Evolutionary conservation across 2,113 vertebrate species (phyloP).

Genomic region (Planiliza haematocheilus): DNA sequence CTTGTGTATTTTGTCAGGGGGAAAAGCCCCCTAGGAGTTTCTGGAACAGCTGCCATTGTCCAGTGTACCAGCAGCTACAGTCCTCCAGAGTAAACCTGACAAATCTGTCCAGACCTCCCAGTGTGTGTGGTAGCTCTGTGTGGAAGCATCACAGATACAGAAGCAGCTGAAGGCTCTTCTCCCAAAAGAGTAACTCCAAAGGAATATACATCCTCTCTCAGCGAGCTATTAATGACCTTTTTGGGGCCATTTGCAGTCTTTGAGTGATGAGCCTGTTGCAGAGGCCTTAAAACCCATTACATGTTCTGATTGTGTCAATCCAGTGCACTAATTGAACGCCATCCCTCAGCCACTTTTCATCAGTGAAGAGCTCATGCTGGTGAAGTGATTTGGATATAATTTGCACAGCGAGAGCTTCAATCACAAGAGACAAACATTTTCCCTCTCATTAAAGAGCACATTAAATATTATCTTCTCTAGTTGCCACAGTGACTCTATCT

Average conservation of each 20-base stretch:
- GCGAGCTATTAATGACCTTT: constrained; percentile 42
- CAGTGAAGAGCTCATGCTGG: constrained; percentile 63
- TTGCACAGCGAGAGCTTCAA: constrained; percentile 77
- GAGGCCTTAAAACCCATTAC: constrained; percentile 66
- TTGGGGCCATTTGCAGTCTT: constrained; percentile 22
- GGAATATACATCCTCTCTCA: constrained; percentile 1
- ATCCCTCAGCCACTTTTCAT: constrained; percentile 75
- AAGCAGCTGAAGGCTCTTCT: neutral
- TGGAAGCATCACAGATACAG: neutral
- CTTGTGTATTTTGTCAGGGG: neutral
- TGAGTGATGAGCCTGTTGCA: constrained; percentile 57
- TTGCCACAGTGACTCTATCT: constrained; percentile 75
- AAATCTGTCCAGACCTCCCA: constrained; percentile 6
- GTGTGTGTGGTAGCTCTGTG: neutral
- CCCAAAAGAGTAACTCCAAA: neutral
- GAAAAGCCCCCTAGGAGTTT: neutral
- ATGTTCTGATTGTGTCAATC: constrained; percentile 78
- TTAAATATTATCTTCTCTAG: constrained; percentile 79
- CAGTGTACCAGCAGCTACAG: neutral
- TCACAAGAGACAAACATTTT: constrained; percentile 84
- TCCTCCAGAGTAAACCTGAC: neutral
- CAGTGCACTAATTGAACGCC: constrained; percentile 77
- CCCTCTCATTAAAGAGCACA: constrained; percentile 81
- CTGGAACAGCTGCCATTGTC: neutral
- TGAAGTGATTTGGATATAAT: constrained; percentile 78